These are phyloP conservation scores for Phengaris arion DNA, from an alignment of 2,888 invertebrate species.

Conservation along the genomic window DNA sequence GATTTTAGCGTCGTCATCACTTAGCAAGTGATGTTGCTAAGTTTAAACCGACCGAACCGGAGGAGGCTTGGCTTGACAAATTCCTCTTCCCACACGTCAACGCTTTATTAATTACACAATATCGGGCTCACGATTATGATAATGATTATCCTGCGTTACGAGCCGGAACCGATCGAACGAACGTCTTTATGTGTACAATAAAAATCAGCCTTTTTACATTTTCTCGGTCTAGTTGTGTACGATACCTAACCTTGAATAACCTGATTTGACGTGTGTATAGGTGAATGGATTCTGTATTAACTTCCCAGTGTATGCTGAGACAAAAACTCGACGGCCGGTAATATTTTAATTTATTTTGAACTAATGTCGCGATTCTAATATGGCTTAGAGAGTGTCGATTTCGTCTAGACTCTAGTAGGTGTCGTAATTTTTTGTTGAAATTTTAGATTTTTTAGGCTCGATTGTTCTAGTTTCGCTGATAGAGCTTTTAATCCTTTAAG, in stretches of 20 bases:
- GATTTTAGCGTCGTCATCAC: neutral
- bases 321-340: slow-evolving; percentile 4
- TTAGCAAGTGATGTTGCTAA: neutral
- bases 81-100: neutral
- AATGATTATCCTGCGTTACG: neutral
- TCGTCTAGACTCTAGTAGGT: neutral
- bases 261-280: slow-evolving; percentile 36
- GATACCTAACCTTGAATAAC: slow-evolving; percentile 37
- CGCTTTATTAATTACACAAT: neutral
- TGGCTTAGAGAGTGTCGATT: neutral
- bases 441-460: neutral
- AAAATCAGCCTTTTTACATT: slow-evolving; percentile 21
- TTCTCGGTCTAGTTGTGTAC: slow-evolving; percentile 23
- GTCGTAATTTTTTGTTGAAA: slow-evolving; percentile 1
- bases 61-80: slow-evolving; percentile 3
- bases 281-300: slow-evolving; percentile 38
- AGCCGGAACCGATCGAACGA: slow-evolving; percentile 21
- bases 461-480: neutral
- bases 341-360: slow-evolving; percentile 2
- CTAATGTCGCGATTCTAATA: slow-evolving; percentile 11
- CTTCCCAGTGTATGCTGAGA: slow-evolving; percentile 29
- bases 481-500: neutral
- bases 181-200: slow-evolving; percentile 22
- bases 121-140: neutral
- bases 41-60: neutral